Evolutionary conservation across 2,113 vertebrate species (phyloP), one percentile per base, ranked within the genome.

Genomic region (Spea bombifrons): DNA sequence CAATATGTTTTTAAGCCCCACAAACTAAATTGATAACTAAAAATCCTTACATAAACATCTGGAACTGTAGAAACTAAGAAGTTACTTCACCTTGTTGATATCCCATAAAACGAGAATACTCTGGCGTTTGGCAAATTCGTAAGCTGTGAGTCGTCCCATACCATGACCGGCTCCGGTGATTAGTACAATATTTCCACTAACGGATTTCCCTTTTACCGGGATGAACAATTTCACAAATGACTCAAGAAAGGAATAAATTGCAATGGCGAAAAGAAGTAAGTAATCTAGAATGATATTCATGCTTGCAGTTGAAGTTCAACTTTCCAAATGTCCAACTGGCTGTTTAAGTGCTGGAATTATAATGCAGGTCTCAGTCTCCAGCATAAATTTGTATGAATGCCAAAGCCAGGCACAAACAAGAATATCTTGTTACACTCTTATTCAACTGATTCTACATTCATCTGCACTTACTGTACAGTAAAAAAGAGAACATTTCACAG

Each of bases 41-140:
- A 64, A 30, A 45, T 12, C 10, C 9, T 7, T 59, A 15, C 57
- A 15, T 30, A 30, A 30, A 59, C 44, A 7, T 30, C 8, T 13
- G 17, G 5, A 71, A 8, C 16, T 16, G 4, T 12, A 13, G 12
- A 30, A 10, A 53, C 15, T 30, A 17, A 5, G n/a, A 17, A 5
- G n/a, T 3, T 2, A 61, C 47, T 10, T 82, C 83, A 88, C 88
- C 86, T 86, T 83, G 71, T 90, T 86, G 59, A 91, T 78, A 75
- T 93, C 92, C 92, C 92, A 93, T 53, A 93, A 86, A 75, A 93
- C 86, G 81, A 93, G 82, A 5, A 87, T 88, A 45, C 90, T 91
- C 5, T 89, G 90, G 0, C 59, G 87, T 61, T 87, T 89, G 64
- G 87, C 86, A 77, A 92, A 92, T 52, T 93, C 89, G 71, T 86